These are phyloP conservation scores for Drosophila colorata DNA, from an alignment of 2,888 invertebrate species.

Conservation along the genomic window DNA sequence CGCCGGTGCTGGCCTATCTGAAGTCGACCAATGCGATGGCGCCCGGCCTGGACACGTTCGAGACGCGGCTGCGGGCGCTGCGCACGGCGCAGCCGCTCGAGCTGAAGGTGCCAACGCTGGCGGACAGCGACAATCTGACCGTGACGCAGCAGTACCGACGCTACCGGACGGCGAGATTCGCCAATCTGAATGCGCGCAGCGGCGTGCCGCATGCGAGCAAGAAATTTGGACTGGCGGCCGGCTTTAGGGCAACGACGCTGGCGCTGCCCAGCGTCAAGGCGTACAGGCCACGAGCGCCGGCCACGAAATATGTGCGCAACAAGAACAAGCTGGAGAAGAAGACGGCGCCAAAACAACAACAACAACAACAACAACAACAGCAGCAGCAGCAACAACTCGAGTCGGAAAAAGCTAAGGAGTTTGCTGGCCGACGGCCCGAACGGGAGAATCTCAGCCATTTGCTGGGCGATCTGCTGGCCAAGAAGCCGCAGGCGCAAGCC, in stretches of 20 bases:
- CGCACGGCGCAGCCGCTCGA: constrained; percentile 1
- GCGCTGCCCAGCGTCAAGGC: not conserved
- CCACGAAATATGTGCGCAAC: no score
- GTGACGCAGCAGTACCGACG: not conserved
- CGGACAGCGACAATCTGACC: not conserved
- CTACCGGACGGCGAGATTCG: not conserved
- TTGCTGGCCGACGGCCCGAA: not conserved
- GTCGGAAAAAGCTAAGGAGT: not conserved
- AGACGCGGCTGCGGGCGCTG: not conserved
- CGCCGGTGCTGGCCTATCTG: not conserved
- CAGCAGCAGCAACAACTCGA: no score
- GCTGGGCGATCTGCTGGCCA: constrained; percentile 27
- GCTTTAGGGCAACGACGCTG: no score
- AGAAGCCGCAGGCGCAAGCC: not conserved
- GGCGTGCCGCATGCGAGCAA: not conserved
- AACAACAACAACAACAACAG: no score
- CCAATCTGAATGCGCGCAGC: no score
- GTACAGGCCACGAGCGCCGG: no score
- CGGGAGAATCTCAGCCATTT: constrained; percentile 7
- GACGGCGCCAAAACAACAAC: no score
- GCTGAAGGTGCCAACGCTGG: not conserved
- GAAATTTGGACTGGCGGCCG: not conserved
- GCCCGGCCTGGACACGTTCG: not conserved
- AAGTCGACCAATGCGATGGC: not conserved
- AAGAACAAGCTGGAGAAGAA: not conserved